Conservation (phyloP, 2,113 vertebrate species). For the Cygnus atratus region DNA sequence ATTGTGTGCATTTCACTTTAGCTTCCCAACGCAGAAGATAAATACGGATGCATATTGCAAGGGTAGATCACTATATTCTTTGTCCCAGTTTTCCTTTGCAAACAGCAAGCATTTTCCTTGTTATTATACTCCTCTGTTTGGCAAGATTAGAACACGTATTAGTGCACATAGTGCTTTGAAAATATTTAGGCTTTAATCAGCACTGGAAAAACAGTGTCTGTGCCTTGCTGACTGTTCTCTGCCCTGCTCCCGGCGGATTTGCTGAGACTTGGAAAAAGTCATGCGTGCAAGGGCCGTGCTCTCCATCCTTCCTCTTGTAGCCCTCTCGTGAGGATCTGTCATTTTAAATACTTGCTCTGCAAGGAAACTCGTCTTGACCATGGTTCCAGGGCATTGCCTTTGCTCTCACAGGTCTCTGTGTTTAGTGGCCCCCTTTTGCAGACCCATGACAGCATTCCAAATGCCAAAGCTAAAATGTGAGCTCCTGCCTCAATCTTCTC, state of each 20-base stretch:
- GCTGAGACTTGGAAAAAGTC: not conserved
- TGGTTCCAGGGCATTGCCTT: not conserved
- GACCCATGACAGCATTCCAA: not conserved
- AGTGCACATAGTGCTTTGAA: not conserved
- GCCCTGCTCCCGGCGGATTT: not conserved
- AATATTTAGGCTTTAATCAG: not conserved
- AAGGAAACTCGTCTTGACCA: not conserved
- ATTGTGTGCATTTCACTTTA: not conserved
- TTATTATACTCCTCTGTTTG: not conserved
- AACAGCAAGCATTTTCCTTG: not conserved
- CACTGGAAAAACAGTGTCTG: not conserved
- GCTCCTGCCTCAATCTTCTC: not conserved
- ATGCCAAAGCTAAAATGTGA: not conserved
- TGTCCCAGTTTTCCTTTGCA: not conserved
- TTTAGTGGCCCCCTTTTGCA: not conserved
- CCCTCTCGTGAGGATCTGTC: fast-evolving
- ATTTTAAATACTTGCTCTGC: not conserved
- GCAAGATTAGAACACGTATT: not conserved
- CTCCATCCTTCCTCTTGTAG: not conserved
- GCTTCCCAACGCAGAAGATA: not conserved
- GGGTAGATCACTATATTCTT: not conserved
- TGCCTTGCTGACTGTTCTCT: not conserved
- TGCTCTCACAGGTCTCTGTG: not conserved
- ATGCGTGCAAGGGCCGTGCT: fast-evolving
- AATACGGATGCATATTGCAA: not conserved